These are phyloP conservation scores for Cheumatopsyche charites DNA, from an alignment of 1,140 invertebrate species.

Conservation along the genomic window DNA sequence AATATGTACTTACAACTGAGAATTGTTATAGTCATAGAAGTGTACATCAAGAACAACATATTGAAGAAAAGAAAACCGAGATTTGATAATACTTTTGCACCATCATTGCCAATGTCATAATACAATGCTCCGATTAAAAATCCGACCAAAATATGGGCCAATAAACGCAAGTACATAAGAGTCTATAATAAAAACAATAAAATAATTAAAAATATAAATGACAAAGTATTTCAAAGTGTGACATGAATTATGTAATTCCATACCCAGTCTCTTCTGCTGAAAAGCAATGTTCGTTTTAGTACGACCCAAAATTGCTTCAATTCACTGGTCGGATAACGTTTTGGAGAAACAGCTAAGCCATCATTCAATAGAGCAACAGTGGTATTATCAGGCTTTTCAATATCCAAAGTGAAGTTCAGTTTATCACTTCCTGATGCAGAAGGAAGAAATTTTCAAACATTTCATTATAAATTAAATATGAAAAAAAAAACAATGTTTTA, in stretches of 20 bases:
- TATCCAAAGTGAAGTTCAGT: slow-evolving; percentile 63
- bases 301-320: slow-evolving; percentile 82
- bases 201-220: slow-evolving; percentile 22
- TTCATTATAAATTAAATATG: not conserved
- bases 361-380: slow-evolving; percentile 70
- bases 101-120: slow-evolving; percentile 92
- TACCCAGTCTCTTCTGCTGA: slow-evolving; percentile 85
- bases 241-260: too few species aligned
- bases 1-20: slow-evolving; percentile 82
- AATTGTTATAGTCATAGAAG: slow-evolving; percentile 97
- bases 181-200: slow-evolving; percentile 69
- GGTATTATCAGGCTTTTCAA: slow-evolving; percentile 68
- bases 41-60: slow-evolving; percentile 98
- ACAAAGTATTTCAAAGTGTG: slow-evolving; percentile 1
- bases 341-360: slow-evolving; percentile 63
- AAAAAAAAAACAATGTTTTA: not conserved
- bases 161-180: slow-evolving; percentile 90
- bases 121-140: slow-evolving; percentile 92
- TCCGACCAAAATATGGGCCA: slow-evolving; percentile 90
- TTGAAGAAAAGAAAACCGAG: slow-evolving; percentile 97
- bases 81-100: slow-evolving; percentile 93
- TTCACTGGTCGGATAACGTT: slow-evolving; percentile 78
- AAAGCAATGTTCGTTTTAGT: slow-evolving; percentile 76
- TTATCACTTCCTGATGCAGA: slow-evolving; percentile 53
- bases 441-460: not conserved